Percentiles rank a stretch among this genome's conserved stretches.
These are phyloP conservation scores for Pangasius larnaudii DNA, from an alignment of 2,797 vertebrate species.

Conservation along the genomic window DNA sequence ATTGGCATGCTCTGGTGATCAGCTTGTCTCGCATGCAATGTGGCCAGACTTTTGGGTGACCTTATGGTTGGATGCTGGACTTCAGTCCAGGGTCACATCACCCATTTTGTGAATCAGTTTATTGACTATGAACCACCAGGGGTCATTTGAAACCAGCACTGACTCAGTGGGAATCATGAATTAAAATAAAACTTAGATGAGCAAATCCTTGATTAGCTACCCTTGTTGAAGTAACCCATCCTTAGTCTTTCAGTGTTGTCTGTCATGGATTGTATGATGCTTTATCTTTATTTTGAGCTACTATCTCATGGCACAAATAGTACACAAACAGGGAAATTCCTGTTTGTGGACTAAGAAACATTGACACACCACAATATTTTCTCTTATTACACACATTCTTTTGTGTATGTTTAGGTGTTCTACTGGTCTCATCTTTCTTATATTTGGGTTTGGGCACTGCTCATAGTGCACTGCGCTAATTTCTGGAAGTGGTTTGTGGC, in stretches of 20 bases:
- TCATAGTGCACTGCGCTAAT: conserved; percentile 85
- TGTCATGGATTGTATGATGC: neutral
- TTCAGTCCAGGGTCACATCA: neutral
- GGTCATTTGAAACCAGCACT: neutral
- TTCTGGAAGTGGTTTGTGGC: conserved; percentile 94
- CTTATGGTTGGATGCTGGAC: neutral
- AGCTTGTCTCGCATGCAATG: neutral
- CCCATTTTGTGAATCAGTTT: neutral
- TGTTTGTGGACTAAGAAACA: neutral
- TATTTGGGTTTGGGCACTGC: conserved; percentile 81
- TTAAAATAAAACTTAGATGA: neutral
- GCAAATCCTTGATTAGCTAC: neutral
- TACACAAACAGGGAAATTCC: neutral
- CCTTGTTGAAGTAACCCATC: neutral
- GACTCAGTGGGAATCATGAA: neutral
- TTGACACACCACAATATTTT: neutral
- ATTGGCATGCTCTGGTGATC: neutral
- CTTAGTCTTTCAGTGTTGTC: neutral
- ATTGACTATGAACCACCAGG: neutral
- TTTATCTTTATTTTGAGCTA: neutral
- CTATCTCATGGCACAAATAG: neutral
- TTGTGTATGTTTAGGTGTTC: conserved; percentile 77
- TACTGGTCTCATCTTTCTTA: conserved; percentile 92
- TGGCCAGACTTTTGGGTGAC: neutral
- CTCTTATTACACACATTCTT: neutral